Conservation (phyloP, 2,797 vertebrate species). For the Catharus ustulatus region DNA sequence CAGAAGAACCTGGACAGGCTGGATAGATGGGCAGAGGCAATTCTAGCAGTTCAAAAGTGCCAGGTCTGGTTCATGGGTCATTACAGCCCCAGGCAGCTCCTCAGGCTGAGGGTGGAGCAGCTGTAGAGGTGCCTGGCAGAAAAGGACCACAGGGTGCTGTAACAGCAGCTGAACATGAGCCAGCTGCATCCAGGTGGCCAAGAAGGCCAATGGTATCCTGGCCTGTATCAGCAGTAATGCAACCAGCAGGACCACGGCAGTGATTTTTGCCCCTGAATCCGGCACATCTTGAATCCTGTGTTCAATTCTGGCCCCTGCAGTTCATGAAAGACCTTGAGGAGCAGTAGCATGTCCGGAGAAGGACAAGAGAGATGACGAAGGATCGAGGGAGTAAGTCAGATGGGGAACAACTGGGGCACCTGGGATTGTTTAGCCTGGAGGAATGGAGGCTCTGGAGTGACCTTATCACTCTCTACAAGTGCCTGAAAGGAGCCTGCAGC, state of each 20-base stretch:
- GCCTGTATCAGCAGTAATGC: accelerated
- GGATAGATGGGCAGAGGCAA: too few species aligned
- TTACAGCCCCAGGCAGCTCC: not conserved
- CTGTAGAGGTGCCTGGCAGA: not conserved
- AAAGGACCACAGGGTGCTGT: not conserved
- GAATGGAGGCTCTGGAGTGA: not conserved
- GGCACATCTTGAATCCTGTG: accelerated
- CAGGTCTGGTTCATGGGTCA: too few species aligned
- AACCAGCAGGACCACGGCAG: not conserved
- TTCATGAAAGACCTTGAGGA: not conserved
- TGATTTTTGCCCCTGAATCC: accelerated
- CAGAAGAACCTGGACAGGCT: not conserved
- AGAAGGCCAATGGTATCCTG: not conserved
- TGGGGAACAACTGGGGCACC: accelerated
- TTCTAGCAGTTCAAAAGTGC: too few species aligned
- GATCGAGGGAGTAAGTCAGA: not conserved
- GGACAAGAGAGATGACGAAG: not conserved
- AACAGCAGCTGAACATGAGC: not conserved
- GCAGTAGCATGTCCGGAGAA: not conserved
- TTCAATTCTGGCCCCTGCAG: not conserved
- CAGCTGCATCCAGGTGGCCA: not conserved
- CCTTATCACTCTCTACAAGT: not conserved
- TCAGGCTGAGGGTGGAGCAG: not conserved
- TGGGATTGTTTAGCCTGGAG: not conserved
- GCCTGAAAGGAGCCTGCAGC: not conserved